phyloP scores from a whole-genome alignment of 2,113 vertebrate species.

The Lutjanus erythropterus region DNA sequence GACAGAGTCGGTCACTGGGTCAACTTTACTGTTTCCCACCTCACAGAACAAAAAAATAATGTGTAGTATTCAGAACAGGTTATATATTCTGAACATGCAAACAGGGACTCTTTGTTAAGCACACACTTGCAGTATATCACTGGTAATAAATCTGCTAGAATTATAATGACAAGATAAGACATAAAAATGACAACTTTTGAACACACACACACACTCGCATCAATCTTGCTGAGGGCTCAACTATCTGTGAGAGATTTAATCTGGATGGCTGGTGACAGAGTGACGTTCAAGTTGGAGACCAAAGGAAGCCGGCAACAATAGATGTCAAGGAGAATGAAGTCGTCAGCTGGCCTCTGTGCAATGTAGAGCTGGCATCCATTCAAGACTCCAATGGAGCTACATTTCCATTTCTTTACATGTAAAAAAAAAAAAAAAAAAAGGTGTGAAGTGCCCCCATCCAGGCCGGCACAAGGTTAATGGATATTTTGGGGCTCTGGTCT shows the following conservation, averaged over 20 bases:
- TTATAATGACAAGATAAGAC: constrained; percentile 1
- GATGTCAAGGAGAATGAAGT: constrained; percentile 59
- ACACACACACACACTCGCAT: background rate
- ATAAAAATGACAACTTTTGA: constrained; percentile 21
- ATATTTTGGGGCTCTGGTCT: constrained; percentile 44
- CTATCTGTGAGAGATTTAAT: constrained; percentile 27
- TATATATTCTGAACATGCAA: constrained; percentile 36
- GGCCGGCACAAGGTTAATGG: constrained; percentile 58
- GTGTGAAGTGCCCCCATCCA: constrained; percentile 71
- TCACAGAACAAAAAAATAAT: constrained; percentile 29
- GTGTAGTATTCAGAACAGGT: constrained; percentile 10
- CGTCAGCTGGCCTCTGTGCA: constrained; percentile 44
- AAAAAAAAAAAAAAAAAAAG: constrained; percentile 60
- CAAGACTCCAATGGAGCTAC: constrained; percentile 40
- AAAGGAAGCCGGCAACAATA: constrained; percentile 66
- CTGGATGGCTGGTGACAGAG: constrained; percentile 46
- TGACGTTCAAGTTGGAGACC: constrained; percentile 57
- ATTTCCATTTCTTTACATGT: constrained; percentile 81
- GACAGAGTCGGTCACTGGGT: constrained; percentile 40
- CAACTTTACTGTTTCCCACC: constrained; percentile 21
- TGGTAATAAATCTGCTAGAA: constrained; percentile 19
- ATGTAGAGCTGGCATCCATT: constrained; percentile 53
- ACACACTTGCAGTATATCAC: constrained; percentile 16
- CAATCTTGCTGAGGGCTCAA: constrained; percentile 6
- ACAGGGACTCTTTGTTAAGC: constrained; percentile 30